These are phyloP conservation scores for Betta splendens DNA, from an alignment of 2,797 vertebrate genomes.

Conservation along the genomic window DNA sequence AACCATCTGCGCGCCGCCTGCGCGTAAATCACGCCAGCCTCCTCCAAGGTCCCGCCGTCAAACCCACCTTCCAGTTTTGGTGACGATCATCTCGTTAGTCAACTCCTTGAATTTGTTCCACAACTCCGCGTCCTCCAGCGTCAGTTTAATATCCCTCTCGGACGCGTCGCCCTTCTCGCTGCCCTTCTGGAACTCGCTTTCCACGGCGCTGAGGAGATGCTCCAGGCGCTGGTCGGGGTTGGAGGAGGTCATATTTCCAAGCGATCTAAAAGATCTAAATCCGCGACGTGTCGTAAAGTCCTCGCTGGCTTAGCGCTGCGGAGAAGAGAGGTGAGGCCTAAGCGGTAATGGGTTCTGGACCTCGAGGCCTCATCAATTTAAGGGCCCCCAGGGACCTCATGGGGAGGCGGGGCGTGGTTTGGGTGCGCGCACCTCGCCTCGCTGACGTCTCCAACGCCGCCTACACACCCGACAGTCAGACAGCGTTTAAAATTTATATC, in stretches of 20 bases:
- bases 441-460: constrained; percentile 32
- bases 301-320: neutral
- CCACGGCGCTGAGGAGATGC: constrained; percentile 85
- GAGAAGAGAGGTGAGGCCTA: constrained; percentile 36
- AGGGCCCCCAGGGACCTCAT: constrained; percentile 71
- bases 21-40: constrained; percentile 2
- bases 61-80: constrained; percentile 84
- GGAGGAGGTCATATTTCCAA: constrained; percentile 77
- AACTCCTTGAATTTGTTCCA: constrained; percentile 87
- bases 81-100: constrained; percentile 88
- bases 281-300: constrained; percentile 6
- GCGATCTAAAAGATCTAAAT: constrained; percentile 15
- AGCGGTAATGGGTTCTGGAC: constrained; percentile 20
- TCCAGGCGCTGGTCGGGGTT: constrained; percentile 83
- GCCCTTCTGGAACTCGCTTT: constrained; percentile 84
- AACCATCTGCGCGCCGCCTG: neutral
- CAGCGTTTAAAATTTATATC: neutral
- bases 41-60: fast-evolving
- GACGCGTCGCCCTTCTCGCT: constrained; percentile 85
- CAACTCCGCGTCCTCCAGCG: constrained; percentile 81
- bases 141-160: constrained; percentile 85
- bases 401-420: constrained; percentile 72
- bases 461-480: constrained; percentile 5
- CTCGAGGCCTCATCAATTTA: constrained; percentile 72
- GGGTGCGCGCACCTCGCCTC: constrained; percentile 42